Evolutionary conservation across 2,797 vertebrate genomes (phyloP).

Genomic region (Thalassophryne amazonica): DNA sequence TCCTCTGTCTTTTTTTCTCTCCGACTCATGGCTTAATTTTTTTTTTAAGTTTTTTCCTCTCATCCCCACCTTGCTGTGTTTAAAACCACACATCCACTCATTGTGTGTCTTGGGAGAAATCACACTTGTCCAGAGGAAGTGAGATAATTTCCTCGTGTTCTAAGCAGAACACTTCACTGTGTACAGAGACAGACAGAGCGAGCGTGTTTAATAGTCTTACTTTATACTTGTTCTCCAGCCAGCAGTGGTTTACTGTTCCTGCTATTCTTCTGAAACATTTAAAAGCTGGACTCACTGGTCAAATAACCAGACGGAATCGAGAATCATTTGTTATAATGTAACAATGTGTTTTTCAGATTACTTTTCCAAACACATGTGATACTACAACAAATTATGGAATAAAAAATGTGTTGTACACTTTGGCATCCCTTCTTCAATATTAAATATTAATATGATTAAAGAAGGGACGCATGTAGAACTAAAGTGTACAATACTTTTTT

Average conservation of each 20-base stretch:
- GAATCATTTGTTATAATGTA: too few species aligned
- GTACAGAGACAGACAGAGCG: constrained; percentile 3
- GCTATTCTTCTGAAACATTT: background rate
- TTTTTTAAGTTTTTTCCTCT: constrained; percentile 1
- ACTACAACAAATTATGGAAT: too few species aligned
- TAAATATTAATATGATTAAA: too few species aligned
- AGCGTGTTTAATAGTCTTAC: constrained; percentile 8
- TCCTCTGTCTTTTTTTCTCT: constrained; percentile 1
- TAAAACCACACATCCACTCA: constrained; percentile 72
- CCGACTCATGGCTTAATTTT: background rate
- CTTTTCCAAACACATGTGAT: too few species aligned
- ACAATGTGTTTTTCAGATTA: too few species aligned
- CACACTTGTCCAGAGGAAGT: constrained; percentile 77
- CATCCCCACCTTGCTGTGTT: constrained; percentile 15
- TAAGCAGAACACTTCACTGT: constrained; percentile 30
- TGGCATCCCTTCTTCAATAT: too few species aligned
- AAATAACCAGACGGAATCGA: too few species aligned
- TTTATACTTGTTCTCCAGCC: background rate
- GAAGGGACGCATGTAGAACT: too few species aligned
- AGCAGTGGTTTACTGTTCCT: too few species aligned
- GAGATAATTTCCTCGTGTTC: constrained; percentile 74
- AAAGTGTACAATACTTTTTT: too few species aligned
- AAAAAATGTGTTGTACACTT: too few species aligned
- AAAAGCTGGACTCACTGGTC: too few species aligned
- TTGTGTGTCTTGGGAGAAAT: constrained; percentile 74